Conservation (phyloP, 2,888 invertebrate genomes). For the Microctonus hyperodae region DNA sequence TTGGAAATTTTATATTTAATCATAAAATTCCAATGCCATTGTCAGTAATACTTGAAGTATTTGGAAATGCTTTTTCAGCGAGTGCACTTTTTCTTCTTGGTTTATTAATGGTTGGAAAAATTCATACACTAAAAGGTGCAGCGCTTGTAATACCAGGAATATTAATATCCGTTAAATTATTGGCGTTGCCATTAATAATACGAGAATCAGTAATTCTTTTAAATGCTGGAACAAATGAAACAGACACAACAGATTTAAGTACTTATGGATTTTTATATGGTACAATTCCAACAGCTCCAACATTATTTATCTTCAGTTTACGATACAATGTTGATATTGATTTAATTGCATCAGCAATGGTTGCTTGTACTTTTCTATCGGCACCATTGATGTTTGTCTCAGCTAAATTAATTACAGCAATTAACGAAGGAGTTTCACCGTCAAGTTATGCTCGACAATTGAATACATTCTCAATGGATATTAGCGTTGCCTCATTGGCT, state of each 20-base stretch:
- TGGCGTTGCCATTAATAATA: conserved; percentile 84
- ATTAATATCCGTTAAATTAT: conserved; percentile 87
- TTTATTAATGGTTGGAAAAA: conserved; percentile 90
- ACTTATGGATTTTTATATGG: conserved; percentile 96
- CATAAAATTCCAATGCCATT: conserved; percentile 80
- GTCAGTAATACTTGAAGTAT: conserved; percentile 77
- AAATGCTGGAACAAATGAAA: conserved; percentile 72
- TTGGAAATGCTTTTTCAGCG: conserved; percentile 90
- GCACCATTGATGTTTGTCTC: conserved; percentile 96
- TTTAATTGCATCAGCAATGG: conserved; percentile 93
- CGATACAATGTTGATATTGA: conserved; percentile 87
- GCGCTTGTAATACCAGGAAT: conserved; percentile 85
- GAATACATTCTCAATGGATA: conserved; percentile 81
- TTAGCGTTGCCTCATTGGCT: conserved; percentile 80
- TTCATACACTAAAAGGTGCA: conserved; percentile 78
- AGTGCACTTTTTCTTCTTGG: conserved; percentile 91
- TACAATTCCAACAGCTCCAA: conserved; percentile 94
- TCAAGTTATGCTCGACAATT: conserved; percentile 79
- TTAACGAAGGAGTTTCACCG: conserved; percentile 66
- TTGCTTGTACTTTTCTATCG: conserved; percentile 91
- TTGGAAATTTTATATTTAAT: conserved; percentile 82
- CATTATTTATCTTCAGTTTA: conserved; percentile 93
- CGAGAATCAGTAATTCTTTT: conserved; percentile 84
- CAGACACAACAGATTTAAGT: conserved; percentile 82
- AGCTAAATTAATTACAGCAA: conserved; percentile 80